Conservation (phyloP, 2,113 vertebrate species). For the Machaerirhynchus nigripectus region DNA sequence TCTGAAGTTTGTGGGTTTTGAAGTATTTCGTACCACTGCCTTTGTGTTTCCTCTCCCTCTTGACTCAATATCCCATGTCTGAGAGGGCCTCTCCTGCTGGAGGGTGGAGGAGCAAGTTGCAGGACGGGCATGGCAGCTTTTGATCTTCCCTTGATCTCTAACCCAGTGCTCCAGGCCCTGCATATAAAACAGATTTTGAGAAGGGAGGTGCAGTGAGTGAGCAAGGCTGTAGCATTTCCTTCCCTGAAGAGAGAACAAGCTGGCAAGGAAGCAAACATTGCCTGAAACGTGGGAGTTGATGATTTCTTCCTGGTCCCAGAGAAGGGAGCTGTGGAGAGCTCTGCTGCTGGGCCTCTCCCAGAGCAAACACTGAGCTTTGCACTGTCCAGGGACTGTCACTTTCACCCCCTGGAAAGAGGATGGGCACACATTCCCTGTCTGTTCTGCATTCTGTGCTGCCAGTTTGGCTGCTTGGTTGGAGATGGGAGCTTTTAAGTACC, state of each 20-base stretch:
- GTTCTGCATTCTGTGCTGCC: not conserved
- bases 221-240: not conserved
- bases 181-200: not conserved
- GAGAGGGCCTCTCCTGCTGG: not conserved
- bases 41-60: not conserved
- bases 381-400: not conserved
- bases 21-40: not conserved
- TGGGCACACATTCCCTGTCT: not conserved
- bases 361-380: not conserved
- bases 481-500: not conserved
- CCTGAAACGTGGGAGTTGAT: not conserved
- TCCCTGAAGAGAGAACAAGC: not conserved
- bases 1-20: not conserved
- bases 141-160: constrained; percentile 53
- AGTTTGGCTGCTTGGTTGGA: not conserved
- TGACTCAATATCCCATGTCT: not conserved
- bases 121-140: not conserved
- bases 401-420: not conserved
- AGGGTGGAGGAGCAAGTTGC: constrained; percentile 8
- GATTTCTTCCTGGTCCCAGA: not conserved
- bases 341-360: not conserved
- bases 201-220: not conserved
- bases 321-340: not conserved
- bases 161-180: constrained; percentile 22
- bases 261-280: constrained; percentile 9